Evolutionary conservation across 2,797 vertebrate species (phyloP).

Genomic region (Pantherophis vulpinus): DNA sequence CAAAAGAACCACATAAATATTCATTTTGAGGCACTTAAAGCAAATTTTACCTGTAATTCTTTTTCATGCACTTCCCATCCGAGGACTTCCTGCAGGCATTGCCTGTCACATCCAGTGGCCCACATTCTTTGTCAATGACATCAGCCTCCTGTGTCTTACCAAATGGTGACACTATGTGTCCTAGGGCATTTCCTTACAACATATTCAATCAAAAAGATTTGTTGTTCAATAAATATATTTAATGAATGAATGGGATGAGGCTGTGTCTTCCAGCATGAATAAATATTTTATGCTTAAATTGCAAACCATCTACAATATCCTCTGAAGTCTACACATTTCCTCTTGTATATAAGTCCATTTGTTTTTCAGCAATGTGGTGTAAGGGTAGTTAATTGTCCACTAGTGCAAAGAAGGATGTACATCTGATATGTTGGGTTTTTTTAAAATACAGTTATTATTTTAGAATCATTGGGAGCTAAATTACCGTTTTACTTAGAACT

Average conservation of each 20-base stretch:
- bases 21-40: slow-evolving; percentile 33
- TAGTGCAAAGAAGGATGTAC: slow-evolving; percentile 8
- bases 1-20: slow-evolving; percentile 25
- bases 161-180: slow-evolving; percentile 19
- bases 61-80: slow-evolving; percentile 32
- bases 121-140: slow-evolving; percentile 25
- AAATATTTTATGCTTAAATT: slow-evolving; percentile 40
- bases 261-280: slow-evolving; percentile 31
- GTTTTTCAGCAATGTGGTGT: background rate
- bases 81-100: slow-evolving; percentile 32
- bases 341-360: background rate
- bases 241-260: slow-evolving; percentile 29
- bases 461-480: background rate
- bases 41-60: slow-evolving; percentile 41
- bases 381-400: background rate
- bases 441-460: slow-evolving; percentile 14
- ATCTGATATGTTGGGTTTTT: background rate
- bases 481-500: slow-evolving; percentile 7
- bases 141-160: slow-evolving; percentile 9
- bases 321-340: slow-evolving; percentile 2
- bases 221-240: slow-evolving; percentile 35
- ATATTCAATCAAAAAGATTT: slow-evolving; percentile 29
- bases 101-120: slow-evolving; percentile 24
- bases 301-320: slow-evolving; percentile 18
- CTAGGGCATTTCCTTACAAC: slow-evolving; percentile 15